These are phyloP conservation scores for Spongia lamella DNA, from an alignment of 37 sponge, comb jelly and placozoan species.

Conservation along the genomic window DNA sequence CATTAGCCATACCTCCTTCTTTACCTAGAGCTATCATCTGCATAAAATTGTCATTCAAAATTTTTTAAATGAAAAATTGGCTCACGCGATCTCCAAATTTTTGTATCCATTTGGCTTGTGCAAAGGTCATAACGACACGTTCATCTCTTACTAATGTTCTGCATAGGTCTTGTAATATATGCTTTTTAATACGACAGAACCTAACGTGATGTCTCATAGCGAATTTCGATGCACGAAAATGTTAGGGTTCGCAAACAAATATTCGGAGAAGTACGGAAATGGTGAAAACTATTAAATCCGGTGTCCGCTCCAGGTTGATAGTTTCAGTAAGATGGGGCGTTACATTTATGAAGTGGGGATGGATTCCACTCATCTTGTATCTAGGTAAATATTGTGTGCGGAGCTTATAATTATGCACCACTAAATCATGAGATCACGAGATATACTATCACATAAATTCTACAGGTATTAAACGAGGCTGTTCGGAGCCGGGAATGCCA, in stretches of 20 bases:
- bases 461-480: slow-evolving; percentile 44
- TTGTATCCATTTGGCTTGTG: slow-evolving; percentile 78
- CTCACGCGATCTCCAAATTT: slow-evolving; percentile 73
- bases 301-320: too few relatives aligned
- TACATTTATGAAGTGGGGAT: slow-evolving; percentile 48
- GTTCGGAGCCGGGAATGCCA: slow-evolving; percentile 49
- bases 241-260: too few relatives aligned
- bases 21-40: slow-evolving; percentile 1
- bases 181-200: slow-evolving; percentile 7
- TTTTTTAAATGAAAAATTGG: neutral
- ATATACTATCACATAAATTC: too few relatives aligned
- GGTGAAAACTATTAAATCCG: too few relatives aligned
- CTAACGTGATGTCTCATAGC: too few relatives aligned
- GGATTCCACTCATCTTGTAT: slow-evolving; percentile 65
- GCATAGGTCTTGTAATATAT: slow-evolving; percentile 67
- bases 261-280: too few relatives aligned
- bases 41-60: neutral
- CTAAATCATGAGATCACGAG: too few relatives aligned
- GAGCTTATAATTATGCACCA: neutral
- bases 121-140: slow-evolving; percentile 77
- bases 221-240: too few relatives aligned
- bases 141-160: slow-evolving; percentile 80
- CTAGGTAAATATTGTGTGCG: slow-evolving; percentile 31
- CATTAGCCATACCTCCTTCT: neutral
- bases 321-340: neutral